Evolutionary conservation across 1,140 invertebrate genomes (phyloP).

Genomic region (Orius insidiosus): DNA sequence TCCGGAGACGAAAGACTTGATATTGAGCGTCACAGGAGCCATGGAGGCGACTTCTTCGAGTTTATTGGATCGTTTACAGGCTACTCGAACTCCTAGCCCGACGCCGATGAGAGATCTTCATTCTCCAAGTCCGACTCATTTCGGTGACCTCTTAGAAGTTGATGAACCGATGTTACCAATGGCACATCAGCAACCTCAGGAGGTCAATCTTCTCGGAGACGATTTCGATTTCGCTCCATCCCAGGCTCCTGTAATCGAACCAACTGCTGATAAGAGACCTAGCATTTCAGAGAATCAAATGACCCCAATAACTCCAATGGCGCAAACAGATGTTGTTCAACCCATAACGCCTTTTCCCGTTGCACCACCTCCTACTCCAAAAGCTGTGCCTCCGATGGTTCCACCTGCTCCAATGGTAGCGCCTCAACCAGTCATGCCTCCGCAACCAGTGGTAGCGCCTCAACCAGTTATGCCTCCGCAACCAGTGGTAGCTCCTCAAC

Average conservation of each 20-base stretch:
- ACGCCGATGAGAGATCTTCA: slow-evolving; percentile 59
- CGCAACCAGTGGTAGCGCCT: slow-evolving; percentile 7
- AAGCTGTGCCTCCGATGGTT: slow-evolving; percentile 17
- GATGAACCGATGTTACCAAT: slow-evolving; percentile 23
- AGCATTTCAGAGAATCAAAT: not conserved
- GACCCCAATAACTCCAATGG: not conserved
- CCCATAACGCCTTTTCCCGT: not conserved
- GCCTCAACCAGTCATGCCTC: slow-evolving; percentile 11
- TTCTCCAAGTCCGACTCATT: slow-evolving; percentile 66
- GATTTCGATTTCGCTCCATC: slow-evolving; percentile 20
- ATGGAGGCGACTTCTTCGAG: slow-evolving; percentile 76
- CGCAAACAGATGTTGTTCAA: not conserved
- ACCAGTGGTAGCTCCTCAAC: slow-evolving; percentile 11
- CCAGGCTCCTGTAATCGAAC: slow-evolving; percentile 17
- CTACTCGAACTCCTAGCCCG: slow-evolving; percentile 63
- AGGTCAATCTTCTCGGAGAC: slow-evolving; percentile 21
- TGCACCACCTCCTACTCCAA: slow-evolving; percentile 13
- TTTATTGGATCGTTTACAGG: slow-evolving; percentile 59
- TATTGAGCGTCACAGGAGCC: slow-evolving; percentile 67
- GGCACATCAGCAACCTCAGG: slow-evolving; percentile 15
- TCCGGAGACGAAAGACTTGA: slow-evolving; percentile 64
- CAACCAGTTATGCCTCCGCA: slow-evolving; percentile 14
- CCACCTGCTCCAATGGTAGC: slow-evolving; percentile 16
- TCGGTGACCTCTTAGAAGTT: slow-evolving; percentile 46
- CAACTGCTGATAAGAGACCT: slow-evolving; percentile 13